Evolutionary conservation across 2,113 vertebrate species (phyloP).

Genomic region (Nematolebias whitei): DNA sequence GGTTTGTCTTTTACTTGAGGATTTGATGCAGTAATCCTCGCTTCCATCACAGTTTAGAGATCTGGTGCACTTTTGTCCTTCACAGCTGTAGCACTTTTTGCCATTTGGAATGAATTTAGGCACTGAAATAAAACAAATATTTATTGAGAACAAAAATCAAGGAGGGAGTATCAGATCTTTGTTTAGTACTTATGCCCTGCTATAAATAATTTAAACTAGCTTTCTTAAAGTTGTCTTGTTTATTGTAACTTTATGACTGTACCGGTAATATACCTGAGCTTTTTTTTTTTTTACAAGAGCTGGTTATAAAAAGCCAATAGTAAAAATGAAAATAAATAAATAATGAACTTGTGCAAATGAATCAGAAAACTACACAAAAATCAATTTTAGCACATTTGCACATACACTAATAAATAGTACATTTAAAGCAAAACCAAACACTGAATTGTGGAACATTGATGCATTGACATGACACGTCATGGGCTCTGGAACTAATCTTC

Average conservation of each 20-base stretch:
- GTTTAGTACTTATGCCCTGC: neutral
- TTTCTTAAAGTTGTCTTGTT: neutral
- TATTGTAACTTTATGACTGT: neutral
- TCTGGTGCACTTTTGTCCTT: slow-evolving; percentile 5
- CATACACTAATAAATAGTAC: too few relatives aligned
- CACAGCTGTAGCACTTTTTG: slow-evolving; percentile 56
- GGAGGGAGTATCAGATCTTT: neutral
- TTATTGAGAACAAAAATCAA: too few relatives aligned
- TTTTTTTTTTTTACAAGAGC: too few relatives aligned
- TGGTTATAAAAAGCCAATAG: too few relatives aligned
- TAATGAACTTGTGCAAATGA: too few relatives aligned
- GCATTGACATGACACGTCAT: too few relatives aligned
- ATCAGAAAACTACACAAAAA: too few relatives aligned
- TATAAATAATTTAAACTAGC: neutral
- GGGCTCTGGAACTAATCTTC: too few relatives aligned
- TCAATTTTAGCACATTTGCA: too few relatives aligned
- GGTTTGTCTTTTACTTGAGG: slow-evolving; percentile 36
- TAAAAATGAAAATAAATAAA: too few relatives aligned
- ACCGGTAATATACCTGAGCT: too few relatives aligned
- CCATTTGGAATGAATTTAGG: slow-evolving; percentile 45
- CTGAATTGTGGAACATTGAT: too few relatives aligned
- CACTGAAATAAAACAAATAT: slow-evolving; percentile 19
- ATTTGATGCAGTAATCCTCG: slow-evolving; percentile 56
- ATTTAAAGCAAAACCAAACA: neutral
- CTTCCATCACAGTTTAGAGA: slow-evolving; percentile 42